phyloP scores from a whole-genome alignment of 2,888 invertebrate genomes.

The Agrotis segetum region DNA sequence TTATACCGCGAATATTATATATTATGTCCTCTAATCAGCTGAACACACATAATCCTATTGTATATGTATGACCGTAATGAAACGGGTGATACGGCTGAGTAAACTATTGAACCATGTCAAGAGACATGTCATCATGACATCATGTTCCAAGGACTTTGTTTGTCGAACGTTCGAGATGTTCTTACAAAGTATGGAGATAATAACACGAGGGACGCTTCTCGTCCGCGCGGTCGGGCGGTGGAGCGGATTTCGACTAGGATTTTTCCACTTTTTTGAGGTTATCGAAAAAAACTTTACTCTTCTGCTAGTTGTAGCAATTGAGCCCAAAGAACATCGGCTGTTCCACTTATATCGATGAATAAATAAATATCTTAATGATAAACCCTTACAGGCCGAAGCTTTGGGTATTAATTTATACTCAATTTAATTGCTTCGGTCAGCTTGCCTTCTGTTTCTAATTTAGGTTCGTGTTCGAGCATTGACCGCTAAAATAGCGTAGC shows the following conservation, averaged over 20 bases:
- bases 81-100: conserved; percentile 2
- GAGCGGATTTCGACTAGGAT: too few relatives aligned
- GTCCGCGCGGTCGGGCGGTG: too few relatives aligned
- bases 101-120: conserved; percentile 32
- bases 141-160: neutral
- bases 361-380: conserved; percentile 24
- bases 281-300: neutral
- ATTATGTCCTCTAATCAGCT: neutral
- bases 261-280: too few relatives aligned
- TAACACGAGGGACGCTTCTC: too few relatives aligned
- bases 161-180: neutral
- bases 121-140: conserved; percentile 10
- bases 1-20: conserved; percentile 12
- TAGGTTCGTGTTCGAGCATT: conserved; percentile 32
- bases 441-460: conserved; percentile 33
- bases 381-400: conserved; percentile 19
- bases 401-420: conserved; percentile 27
- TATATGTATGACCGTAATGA: conserved; percentile 22
- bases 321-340: neutral
- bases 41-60: conserved; percentile 17
- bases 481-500: conserved; percentile 35
- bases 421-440: conserved; percentile 15
- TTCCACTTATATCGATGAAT: conserved; percentile 29
- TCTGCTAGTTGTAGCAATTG: neutral
- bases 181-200: too few relatives aligned